A percentile compares a stretch with the other conserved stretches of the same genome.
phyloP scores from a whole-genome alignment of 2,113 vertebrate species.

The Prunella himalayana region DNA sequence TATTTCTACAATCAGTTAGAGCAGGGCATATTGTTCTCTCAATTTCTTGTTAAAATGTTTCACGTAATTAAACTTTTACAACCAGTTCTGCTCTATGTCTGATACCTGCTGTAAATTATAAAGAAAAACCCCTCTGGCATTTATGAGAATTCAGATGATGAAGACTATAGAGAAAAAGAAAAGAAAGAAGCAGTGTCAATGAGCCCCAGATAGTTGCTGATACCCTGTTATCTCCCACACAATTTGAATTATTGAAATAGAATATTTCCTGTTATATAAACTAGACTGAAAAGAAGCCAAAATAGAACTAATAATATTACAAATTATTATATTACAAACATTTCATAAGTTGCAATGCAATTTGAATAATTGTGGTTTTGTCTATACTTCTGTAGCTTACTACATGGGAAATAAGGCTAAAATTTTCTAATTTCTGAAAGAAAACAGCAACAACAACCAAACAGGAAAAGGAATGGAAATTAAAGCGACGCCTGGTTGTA shows the following conservation, averaged over 20 bases:
- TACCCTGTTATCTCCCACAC: neutral
- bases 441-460: neutral
- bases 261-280: neutral
- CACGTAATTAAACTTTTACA: constrained; percentile 77
- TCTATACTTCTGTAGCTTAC: neutral
- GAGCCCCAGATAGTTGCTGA: neutral
- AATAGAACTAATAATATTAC: neutral
- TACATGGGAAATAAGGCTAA: neutral
- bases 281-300: neutral
- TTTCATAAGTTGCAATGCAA: neutral
- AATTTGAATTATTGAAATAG: neutral
- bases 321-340: neutral
- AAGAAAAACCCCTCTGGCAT: constrained; percentile 15
- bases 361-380: neutral
- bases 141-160: constrained; percentile 40
- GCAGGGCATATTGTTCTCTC: constrained; percentile 73
- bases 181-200: neutral
- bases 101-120: constrained; percentile 52
- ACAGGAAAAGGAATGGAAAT: neutral
- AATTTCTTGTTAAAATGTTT: constrained; percentile 77
- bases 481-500: neutral
- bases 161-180: neutral
- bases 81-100: constrained; percentile 71
- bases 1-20: constrained; percentile 63
- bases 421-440: neutral